phyloP scores from a whole-genome alignment of 2,797 vertebrate species.

The Neoniphon sammara region DNA sequence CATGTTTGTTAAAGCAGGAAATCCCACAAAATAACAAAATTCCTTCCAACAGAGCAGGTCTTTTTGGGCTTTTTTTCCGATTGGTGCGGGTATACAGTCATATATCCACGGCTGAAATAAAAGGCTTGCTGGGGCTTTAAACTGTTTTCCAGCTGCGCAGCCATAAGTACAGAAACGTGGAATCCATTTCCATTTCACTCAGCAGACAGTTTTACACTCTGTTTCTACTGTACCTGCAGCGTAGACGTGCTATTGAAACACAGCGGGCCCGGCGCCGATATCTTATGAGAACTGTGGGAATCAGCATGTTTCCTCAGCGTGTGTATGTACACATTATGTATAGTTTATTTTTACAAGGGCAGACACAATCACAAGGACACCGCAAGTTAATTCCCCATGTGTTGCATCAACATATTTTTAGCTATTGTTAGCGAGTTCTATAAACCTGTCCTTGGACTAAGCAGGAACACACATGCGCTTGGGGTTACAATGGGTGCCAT shows the following conservation, averaged over 20 bases:
- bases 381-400: not conserved
- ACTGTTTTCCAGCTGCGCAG: constrained; percentile 49
- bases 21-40: no score
- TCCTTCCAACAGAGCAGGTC: constrained; percentile 32
- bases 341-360: constrained; percentile 17
- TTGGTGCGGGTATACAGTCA: constrained; percentile 19
- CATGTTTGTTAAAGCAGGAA: constrained; percentile 52
- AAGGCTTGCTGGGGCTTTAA: constrained; percentile 48
- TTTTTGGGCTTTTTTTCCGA: constrained; percentile 4
- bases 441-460: constrained; percentile 34
- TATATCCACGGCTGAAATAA: constrained; percentile 46
- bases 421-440: constrained; percentile 19
- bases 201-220: constrained; percentile 17
- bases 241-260: not conserved
- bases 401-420: constrained; percentile 9
- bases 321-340: not conserved
- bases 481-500: not conserved
- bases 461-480: not conserved
- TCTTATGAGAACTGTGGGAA: not conserved
- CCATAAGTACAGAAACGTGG: constrained; percentile 34
- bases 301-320: constrained; percentile 1
- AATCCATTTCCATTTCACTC: constrained; percentile 43
- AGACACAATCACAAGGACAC: not conserved
- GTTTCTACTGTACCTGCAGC: constrained; percentile 16
- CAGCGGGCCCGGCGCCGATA: not conserved